Percentiles rank a stretch among this genome's conserved stretches.
Evolutionary conservation across 2,113 vertebrate species (phyloP).

Genomic region (Coptodon bakossiorum): DNA sequence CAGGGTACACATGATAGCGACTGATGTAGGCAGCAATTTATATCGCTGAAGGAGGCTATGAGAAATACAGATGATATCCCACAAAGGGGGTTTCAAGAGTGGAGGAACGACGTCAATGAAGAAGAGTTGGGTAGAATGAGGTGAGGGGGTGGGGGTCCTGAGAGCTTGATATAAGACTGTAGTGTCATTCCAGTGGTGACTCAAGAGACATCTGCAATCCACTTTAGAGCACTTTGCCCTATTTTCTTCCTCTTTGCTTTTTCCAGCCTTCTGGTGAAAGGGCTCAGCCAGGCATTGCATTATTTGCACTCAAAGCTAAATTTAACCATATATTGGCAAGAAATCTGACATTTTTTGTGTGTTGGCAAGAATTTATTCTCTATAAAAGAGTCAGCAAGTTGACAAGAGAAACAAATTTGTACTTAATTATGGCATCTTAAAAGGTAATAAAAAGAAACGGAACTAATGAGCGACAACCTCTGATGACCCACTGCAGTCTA

Average conservation of each 20-base stretch:
- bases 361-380: not conserved
- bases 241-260: not conserved
- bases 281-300: not conserved
- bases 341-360: not conserved
- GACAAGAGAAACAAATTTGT: not conserved
- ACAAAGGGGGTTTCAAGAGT: conserved; percentile 37
- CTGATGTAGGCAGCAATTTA: conserved; percentile 53
- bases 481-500: not conserved
- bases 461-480: not conserved
- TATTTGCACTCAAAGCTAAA: not conserved
- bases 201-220: conserved; percentile 7
- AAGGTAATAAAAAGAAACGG: not conserved
- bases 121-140: not conserved
- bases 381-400: not conserved
- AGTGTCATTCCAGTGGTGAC: not conserved
- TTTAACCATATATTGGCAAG: not conserved
- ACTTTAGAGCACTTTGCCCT: not conserved
- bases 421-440: not conserved
- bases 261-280: not conserved
- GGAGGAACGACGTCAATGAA: not conserved
- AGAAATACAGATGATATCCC: conserved; percentile 47
- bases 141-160: not conserved
- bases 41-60: conserved; percentile 36
- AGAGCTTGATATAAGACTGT: not conserved
- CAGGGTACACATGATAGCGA: conserved; percentile 28